Evolutionary conservation across 2,888 invertebrate genomes (phyloP), one percentile per base, ranked within the genome.

Genomic region (Hoplodrina ambigua): DNA sequence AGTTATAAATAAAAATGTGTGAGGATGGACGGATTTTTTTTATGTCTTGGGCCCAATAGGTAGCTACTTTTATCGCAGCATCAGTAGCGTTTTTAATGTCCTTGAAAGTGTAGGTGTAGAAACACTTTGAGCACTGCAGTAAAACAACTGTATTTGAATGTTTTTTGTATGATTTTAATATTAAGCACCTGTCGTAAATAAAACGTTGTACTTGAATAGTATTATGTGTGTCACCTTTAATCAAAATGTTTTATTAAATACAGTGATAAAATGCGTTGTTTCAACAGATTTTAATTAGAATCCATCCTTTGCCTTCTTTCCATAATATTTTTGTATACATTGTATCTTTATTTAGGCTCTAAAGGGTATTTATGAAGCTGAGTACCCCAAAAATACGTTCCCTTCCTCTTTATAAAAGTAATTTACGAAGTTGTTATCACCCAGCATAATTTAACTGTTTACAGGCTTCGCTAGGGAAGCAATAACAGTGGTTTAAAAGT

Each of bases 401-500:
- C 44, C 44, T 65, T 65, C 52, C 72, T 55, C 50, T 72, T 72
- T 62, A 76, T 57, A 68, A 81, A 81, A 81, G 81, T 83, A 83
- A 81, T 81, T 83, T 83, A 73, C 76, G 50, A 83, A 81, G 77
- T 81, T 82, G 59, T 54, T 54, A 60, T 69, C 64, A 65, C 50
- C 76, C 70, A 49, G 81, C 56, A 66, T 73, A 77, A 83, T 72
- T 80, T 70, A 74, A 73, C 69, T 80, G 81, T 77, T 79, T 81
- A 77, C 64, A 61, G 77, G 64, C 72, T 80, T 80, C 72, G 62
- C 59, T 59, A 68, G 58, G 57, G 37, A 76, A 80, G 69, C 69
- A 84, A 82, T 82, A 83, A 82, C 76, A 72, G 71, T 75, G 78
- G 71, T 72, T 81, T 75, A 70, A 63, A 78, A 82, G 55, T 72